Base-by-base conservation (phyloP, 1,140 invertebrate genomes). In the Leptoteleia sp. region DNA sequence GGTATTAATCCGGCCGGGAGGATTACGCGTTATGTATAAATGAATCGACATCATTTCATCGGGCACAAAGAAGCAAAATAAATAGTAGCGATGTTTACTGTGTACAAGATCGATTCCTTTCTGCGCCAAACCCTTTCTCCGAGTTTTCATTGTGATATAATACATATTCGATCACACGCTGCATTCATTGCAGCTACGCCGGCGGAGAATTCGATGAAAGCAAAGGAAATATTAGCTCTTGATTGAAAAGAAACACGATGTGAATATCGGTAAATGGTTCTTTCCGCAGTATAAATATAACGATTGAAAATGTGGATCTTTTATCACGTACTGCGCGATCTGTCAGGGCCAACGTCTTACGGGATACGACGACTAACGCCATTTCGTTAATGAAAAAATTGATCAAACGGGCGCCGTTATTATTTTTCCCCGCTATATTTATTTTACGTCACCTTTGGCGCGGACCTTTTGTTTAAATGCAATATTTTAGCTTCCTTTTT, bases 191-290 rank as follows among this genome's bases (percentile, higher is more conserved):
- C 61, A 76, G 35, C 38, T 70, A 57, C 50, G 17, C 38, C n/a
- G 57, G 48, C 50, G 43, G 57, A 43, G 75, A 77, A 77, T 77
- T 77, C 61, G 75, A 77, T 77, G 61, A 67, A 71, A 77, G 75
- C 65, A 71, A 77, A 77, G 67, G 75, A 77, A 77, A 77, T 77
- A 71, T 77, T 77, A 77, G 75, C 54, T 77, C 61, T 71, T 77
- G 65, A 78, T 78, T 78, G 67, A 78, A 78, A 78, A 78, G 75
- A 78, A 78, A 78, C 75, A 78, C 67, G 55, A 72, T 72, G 67
- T 54, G 75, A 72, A 72, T 78, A 78, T 78, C 54, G 43, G 61
- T 72, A 62, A 78, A 78, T 67, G 61, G 67, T 67, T 67, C 75
- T 78, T 78, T 72, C 67, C 54, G 67, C 61, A 61, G 67, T 72